Base-by-base conservation (phyloP, 2,113 vertebrate genomes). In the Trochalopteron elliotii region DNA sequence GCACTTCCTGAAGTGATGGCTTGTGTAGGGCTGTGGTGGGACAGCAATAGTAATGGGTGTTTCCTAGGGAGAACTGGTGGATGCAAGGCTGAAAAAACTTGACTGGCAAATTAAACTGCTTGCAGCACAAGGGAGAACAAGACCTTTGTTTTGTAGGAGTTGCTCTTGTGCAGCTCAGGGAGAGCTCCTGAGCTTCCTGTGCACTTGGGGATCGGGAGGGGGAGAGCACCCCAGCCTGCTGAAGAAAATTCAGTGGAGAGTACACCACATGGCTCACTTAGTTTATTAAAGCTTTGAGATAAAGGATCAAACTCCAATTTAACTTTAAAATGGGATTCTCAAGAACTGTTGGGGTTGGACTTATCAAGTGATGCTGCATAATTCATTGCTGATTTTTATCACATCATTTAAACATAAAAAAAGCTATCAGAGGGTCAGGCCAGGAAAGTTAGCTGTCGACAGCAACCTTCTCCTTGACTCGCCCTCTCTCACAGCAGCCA, bases 311-410 rank as follows among this genome's bases (percentile, higher is more conserved):
- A n/a, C 85, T 81, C 56, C 37, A 74, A 87, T 93, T 87, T 86
- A 84, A 75, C 70, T 95, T 95, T 65, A 93, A 94, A 94, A 94
- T 91, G 33, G 83, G 55, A 87, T 96, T 89, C 84, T 91, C 47
- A 10, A 72, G 85, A 87, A 74, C 83, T 67, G 50, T 63, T 85
- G 45, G 85, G 71, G 79, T 60, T 92, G 88, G 65, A 55, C 24
- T 93, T 91, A 78, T 39, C 55, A 30, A 94, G 27, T 31, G 83
- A 84, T 90, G 65, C 74, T 85, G 93, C 93, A 83, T 96, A 84
- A 94, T 94, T 96, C 84, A 91, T 71, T 83, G 65, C 91, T 79
- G 91, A 95, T 89, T 94, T 91, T 97, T 97, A 95, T 96, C 93
- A 21, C 57, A 42, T 89, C 53, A 27, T 95, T 96, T 95, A 87